These are phyloP conservation scores for Alfaro cultratus DNA, from an alignment of 2,797 vertebrate genomes.

Conservation along the genomic window DNA sequence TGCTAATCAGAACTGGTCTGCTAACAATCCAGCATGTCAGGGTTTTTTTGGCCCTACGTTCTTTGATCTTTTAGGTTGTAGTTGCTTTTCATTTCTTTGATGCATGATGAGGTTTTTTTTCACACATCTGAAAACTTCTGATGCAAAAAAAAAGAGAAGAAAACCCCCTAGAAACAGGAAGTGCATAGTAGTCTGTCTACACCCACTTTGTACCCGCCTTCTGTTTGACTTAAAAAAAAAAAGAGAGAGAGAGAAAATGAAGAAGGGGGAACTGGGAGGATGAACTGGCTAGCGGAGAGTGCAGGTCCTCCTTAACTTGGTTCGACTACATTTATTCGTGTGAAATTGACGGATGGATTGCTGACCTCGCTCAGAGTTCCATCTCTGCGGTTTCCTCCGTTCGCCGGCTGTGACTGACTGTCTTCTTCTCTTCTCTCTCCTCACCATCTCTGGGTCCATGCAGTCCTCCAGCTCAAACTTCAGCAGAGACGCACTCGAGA, in stretches of 20 bases:
- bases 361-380: constrained; percentile 32
- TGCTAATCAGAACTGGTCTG: background rate
- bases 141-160: constrained; percentile 4
- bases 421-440: constrained; percentile 39
- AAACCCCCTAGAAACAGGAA: constrained; percentile 75
- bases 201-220: constrained; percentile 60
- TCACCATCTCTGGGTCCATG: constrained; percentile 73
- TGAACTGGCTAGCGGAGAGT: constrained; percentile 32
- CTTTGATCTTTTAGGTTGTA: constrained; percentile 8
- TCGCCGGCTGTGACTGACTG: constrained; percentile 44
- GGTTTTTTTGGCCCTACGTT: background rate
- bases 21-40: background rate
- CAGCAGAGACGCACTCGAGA: constrained; percentile 97
- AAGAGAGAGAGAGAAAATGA: constrained; percentile 2
- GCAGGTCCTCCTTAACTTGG: constrained; percentile 36
- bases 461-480: constrained; percentile 98
- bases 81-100: background rate
- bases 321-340: constrained; percentile 7
- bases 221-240: constrained; percentile 30
- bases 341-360: constrained; percentile 6
- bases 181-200: constrained; percentile 62
- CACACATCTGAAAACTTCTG: background rate
- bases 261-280: constrained; percentile 47
- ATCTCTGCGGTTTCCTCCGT: constrained; percentile 20
- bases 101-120: background rate